Evolutionary conservation across 1,140 invertebrate genomes (phyloP).

Genomic region (Eriocheir sinensis): DNA sequence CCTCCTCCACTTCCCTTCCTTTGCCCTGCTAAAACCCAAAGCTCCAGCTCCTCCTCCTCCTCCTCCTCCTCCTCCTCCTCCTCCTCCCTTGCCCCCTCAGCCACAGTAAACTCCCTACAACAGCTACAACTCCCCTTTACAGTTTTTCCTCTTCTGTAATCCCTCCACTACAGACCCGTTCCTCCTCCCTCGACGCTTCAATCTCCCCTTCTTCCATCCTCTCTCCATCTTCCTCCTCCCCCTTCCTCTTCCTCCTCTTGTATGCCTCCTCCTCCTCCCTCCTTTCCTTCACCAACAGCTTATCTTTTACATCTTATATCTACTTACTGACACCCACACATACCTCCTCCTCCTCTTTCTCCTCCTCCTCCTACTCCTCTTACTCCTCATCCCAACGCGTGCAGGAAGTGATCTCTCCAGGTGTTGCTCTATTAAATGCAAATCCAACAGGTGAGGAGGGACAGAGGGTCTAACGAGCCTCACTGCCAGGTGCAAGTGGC

Average conservation of each 20-base stretch:
- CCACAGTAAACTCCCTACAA: neutral
- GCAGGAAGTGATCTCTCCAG: neutral
- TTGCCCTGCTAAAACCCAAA: neutral
- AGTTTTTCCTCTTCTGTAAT: neutral
- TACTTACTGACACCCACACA: no score
- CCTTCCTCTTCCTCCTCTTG: neutral
- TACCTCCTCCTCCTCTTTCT: no score
- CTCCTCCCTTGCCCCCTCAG: neutral
- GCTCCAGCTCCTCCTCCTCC: neutral
- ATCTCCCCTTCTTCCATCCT: neutral
- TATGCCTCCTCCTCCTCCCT: neutral
- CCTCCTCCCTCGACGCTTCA: neutral
- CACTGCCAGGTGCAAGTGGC: neutral
- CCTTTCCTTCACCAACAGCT: no score
- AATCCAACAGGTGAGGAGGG: constrained; percentile 12
- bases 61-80: neutral
- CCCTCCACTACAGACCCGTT: neutral
- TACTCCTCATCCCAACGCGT: no score
- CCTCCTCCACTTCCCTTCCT: neutral
- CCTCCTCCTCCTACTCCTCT: no score
- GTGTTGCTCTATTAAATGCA: constrained; percentile 7
- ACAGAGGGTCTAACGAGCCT: neutral
- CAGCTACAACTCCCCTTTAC: neutral
- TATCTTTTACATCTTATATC: no score
- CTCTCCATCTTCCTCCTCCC: neutral